Conservation (phyloP, 2,888 invertebrate species). For the Acleris holmiana region DNA sequence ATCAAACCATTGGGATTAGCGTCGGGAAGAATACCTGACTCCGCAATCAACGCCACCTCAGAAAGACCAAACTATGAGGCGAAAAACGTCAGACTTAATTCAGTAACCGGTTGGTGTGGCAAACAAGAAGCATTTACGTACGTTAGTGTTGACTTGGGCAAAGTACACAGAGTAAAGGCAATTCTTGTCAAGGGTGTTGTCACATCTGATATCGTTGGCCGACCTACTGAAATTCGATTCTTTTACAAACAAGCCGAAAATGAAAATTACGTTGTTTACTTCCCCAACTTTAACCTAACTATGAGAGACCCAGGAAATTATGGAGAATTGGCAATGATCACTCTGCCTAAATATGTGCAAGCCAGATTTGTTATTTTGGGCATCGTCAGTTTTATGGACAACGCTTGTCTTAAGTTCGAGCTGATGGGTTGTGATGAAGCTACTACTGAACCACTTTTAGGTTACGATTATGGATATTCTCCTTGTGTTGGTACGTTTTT, state of each 20-base stretch:
- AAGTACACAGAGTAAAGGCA: slow-evolving; percentile 96
- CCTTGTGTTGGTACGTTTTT: slow-evolving; percentile 91
- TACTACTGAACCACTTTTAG: slow-evolving; percentile 91
- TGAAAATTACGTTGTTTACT: slow-evolving; percentile 98
- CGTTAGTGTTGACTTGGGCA: slow-evolving; percentile 96
- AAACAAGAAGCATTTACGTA: slow-evolving; percentile 98
- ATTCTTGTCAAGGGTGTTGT: slow-evolving; percentile 97
- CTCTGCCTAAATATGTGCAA: slow-evolving; percentile 95
- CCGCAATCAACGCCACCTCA: slow-evolving; percentile 97
- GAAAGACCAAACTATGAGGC: slow-evolving; percentile 97
- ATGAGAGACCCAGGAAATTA: slow-evolving; percentile 98
- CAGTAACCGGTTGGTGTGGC: slow-evolving; percentile 98
- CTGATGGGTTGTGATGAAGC: slow-evolving; percentile 98
- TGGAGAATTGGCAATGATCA: slow-evolving; percentile 98
- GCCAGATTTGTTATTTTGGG: slow-evolving; percentile 97
- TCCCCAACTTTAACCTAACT: slow-evolving; percentile 97
- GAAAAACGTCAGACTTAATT: slow-evolving; percentile 93
- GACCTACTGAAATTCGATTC: slow-evolving; percentile 97
- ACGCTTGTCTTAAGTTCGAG: slow-evolving; percentile 97
- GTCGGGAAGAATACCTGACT: slow-evolving; percentile 96
- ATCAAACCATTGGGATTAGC: slow-evolving; percentile 95
- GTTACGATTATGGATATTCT: slow-evolving; percentile 96
- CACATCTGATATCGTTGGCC: slow-evolving; percentile 96
- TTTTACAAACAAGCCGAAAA: slow-evolving; percentile 97
- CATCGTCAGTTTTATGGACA: slow-evolving; percentile 98